Evolutionary conservation across 2,113 vertebrate genomes (phyloP).

Genomic region (Cinclus cinclus): DNA sequence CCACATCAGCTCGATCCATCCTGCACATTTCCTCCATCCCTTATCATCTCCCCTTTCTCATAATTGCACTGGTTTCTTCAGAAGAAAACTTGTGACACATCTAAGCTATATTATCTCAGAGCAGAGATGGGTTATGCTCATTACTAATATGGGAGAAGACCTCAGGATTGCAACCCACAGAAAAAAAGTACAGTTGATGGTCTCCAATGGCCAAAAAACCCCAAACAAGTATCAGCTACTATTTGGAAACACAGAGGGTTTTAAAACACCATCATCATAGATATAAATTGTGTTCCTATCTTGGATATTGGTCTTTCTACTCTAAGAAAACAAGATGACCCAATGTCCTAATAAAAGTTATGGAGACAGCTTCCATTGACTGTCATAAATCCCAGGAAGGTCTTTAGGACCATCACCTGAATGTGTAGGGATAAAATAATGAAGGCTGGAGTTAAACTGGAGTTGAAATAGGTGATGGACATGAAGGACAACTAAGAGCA

Average conservation of each 20-base stretch:
- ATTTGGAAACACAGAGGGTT: not conserved
- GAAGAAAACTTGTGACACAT: not conserved
- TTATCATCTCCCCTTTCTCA: not conserved
- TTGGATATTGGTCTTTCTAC: not conserved
- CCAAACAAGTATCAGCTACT: not conserved
- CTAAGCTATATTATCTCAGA: not conserved
- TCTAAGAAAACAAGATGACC: not conserved
- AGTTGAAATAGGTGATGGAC: not conserved
- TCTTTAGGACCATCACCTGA: not conserved
- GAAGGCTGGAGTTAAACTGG: not conserved
- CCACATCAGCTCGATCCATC: not conserved
- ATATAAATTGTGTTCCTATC: not conserved
- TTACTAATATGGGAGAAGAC: not conserved
- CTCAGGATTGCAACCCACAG: not conserved
- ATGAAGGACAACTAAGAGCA: not conserved
- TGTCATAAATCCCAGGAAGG: not conserved
- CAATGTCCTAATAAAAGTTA: not conserved
- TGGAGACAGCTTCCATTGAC: not conserved
- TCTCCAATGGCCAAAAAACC: not conserved
- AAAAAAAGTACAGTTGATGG: not conserved
- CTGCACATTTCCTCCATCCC: rapidly evolving
- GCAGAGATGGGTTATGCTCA: not conserved
- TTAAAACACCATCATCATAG: not conserved
- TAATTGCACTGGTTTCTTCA: not conserved
- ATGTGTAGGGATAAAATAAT: not conserved